Percentiles rank a stretch among this genome's conserved stretches.
phyloP scores from a whole-genome alignment of 2,888 invertebrate species.

The Sisyra nigra region DNA sequence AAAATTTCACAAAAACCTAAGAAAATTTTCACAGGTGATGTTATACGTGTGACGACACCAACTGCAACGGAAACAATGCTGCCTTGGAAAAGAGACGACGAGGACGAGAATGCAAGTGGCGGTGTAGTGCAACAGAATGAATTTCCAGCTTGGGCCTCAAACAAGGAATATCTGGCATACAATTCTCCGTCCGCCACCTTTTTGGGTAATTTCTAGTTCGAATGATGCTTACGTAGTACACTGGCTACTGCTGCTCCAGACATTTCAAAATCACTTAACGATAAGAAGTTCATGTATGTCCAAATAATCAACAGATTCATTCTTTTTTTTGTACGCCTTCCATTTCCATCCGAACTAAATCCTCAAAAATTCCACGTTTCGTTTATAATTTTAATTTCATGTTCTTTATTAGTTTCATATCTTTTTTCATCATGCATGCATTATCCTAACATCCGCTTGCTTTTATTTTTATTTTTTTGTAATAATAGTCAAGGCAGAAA shows the following conservation, averaged over 20 bases:
- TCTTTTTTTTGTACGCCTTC: constrained; percentile 7
- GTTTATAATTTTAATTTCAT: background rate
- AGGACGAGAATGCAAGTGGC: constrained; percentile 45
- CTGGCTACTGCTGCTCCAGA: too few species aligned
- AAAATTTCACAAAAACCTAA: background rate
- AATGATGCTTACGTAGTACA: background rate
- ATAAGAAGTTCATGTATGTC: too few species aligned
- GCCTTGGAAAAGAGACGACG: constrained; percentile 81
- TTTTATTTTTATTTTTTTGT: too few species aligned
- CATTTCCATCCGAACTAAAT: background rate
- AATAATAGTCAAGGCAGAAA: too few species aligned
- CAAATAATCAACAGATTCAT: too few species aligned
- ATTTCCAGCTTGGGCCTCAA: constrained; percentile 90
- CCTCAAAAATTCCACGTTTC: background rate
- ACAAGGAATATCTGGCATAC: constrained; percentile 84
- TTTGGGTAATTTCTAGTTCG: constrained; percentile 43
- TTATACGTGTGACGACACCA: constrained; percentile 65
- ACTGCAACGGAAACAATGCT: constrained; percentile 80
- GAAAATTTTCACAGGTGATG: constrained; percentile 36
- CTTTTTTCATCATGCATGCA: too few species aligned
- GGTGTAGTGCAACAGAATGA: constrained; percentile 65
- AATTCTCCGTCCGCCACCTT: constrained; percentile 84
- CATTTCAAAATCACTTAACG: too few species aligned
- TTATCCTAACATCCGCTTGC: too few species aligned
- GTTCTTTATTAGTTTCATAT: background rate